phyloP scores from a whole-genome alignment of 2,113 vertebrate genomes.

The Trachemys scripta region DNA sequence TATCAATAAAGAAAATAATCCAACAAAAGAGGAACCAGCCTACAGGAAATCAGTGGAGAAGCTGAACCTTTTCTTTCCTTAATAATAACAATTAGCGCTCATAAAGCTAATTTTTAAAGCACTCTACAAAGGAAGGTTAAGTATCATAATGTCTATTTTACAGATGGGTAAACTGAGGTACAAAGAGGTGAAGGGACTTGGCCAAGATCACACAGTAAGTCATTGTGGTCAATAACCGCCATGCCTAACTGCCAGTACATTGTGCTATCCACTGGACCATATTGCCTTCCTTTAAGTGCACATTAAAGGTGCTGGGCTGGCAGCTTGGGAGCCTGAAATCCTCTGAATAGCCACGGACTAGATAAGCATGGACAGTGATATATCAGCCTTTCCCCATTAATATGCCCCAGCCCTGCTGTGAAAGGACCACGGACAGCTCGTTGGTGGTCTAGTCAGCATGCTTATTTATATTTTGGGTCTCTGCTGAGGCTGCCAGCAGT shows the following conservation, averaged over 20 bases:
- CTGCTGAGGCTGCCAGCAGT: not conserved
- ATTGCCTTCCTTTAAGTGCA: fast-evolving
- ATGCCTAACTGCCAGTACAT: not conserved
- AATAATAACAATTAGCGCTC: not conserved
- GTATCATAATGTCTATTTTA: not conserved
- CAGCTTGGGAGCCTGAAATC: not conserved
- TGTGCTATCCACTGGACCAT: not conserved
- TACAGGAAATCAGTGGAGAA: not conserved
- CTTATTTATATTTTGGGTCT: not conserved
- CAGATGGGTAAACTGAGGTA: not conserved
- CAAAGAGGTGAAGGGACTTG: fast-evolving
- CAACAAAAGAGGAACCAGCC: not conserved
- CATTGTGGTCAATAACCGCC: not conserved
- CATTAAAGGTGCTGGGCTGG: fast-evolving
- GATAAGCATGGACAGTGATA: fast-evolving
- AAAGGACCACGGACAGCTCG: not conserved
- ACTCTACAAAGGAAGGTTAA: not conserved
- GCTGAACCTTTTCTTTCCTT: not conserved
- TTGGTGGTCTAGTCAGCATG: not conserved
- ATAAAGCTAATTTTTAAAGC: not conserved
- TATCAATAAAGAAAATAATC: not conserved
- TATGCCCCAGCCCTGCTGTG: not conserved
- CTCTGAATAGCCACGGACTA: not conserved
- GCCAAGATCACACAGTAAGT: not conserved
- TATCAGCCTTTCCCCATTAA: not conserved